Evolutionary conservation across 2,888 invertebrate species (phyloP).

Genomic region (Drosophila cognata): DNA sequence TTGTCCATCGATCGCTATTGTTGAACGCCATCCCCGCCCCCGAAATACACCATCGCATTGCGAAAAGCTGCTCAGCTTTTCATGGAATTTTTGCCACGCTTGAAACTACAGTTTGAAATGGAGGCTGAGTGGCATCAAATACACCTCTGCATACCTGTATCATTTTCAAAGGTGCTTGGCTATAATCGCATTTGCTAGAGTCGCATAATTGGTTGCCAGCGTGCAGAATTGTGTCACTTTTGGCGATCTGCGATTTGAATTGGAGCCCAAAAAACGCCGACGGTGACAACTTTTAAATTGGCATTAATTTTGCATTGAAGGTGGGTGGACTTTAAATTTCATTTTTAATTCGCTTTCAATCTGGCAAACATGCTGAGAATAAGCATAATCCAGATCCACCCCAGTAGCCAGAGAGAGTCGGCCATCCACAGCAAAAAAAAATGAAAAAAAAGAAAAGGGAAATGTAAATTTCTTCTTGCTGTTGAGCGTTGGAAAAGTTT

Average conservation of each 20-base stretch:
- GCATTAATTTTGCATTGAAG: conserved; percentile 63
- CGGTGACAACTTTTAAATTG: conserved; percentile 54
- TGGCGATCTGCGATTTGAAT: conserved; percentile 34
- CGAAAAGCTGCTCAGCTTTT: conserved; percentile 41
- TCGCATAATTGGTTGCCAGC: conserved; percentile 49
- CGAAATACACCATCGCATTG: conserved; percentile 5
- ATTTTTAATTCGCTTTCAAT: conserved; percentile 78
- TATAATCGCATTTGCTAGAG: conserved; percentile 65
- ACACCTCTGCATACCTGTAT: conserved; percentile 15
- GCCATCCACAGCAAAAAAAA: conserved; percentile 5
- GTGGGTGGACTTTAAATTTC: conserved; percentile 63
- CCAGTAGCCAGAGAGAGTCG: conserved; percentile 12
- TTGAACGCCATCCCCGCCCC: background rate
- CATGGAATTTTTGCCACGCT: conserved; percentile 37
- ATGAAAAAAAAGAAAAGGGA: conserved; percentile 38
- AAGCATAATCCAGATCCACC: conserved; percentile 60
- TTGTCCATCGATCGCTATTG: conserved; percentile 47
- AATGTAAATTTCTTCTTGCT: conserved; percentile 69
- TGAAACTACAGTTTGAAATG: conserved; percentile 1
- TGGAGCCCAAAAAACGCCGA: conserved; percentile 37
- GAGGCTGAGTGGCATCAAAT: conserved; percentile 12
- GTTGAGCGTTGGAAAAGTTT: conserved; percentile 73
- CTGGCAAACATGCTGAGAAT: conserved; percentile 66
- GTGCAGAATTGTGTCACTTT: conserved; percentile 60
- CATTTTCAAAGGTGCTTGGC: conserved; percentile 14